phyloP scores from a whole-genome alignment of 2,888 invertebrate genomes.

The Caenorhabditis wallacei region DNA sequence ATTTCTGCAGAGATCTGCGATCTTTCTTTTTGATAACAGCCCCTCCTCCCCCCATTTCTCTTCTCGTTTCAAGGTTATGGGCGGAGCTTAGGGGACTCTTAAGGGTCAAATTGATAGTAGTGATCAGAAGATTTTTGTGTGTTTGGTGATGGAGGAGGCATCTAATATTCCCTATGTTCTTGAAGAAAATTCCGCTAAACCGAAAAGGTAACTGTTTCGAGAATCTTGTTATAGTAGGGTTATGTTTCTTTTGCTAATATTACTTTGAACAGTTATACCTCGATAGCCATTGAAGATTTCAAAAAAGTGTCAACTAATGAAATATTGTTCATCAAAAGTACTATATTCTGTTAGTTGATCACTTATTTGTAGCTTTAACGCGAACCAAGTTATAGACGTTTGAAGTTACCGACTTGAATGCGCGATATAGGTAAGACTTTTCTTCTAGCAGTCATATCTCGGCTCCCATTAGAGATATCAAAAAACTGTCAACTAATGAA shows the following conservation, averaged over 20 bases:
- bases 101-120: constrained; percentile 1
- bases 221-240: neutral
- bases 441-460: no score
- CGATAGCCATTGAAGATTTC: no score
- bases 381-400: no score
- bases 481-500: no score
- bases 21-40: neutral
- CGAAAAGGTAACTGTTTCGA: constrained; percentile 43
- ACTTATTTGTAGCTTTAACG: no score
- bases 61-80: constrained; percentile 5
- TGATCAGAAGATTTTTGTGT: neutral
- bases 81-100: neutral
- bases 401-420: no score
- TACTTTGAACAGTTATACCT: neutral
- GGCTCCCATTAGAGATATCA: no score
- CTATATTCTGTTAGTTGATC: no score
- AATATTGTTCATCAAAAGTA: no score
- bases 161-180: constrained; percentile 63
- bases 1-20: constrained; percentile 10
- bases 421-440: no score
- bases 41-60: neutral
- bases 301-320: no score
- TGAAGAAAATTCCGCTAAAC: constrained; percentile 49
- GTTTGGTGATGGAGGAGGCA: constrained; percentile 40
- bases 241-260: neutral